phyloP scores from a whole-genome alignment of 1,140 invertebrate species.

The Brachionus asplanchnoidis region DNA sequence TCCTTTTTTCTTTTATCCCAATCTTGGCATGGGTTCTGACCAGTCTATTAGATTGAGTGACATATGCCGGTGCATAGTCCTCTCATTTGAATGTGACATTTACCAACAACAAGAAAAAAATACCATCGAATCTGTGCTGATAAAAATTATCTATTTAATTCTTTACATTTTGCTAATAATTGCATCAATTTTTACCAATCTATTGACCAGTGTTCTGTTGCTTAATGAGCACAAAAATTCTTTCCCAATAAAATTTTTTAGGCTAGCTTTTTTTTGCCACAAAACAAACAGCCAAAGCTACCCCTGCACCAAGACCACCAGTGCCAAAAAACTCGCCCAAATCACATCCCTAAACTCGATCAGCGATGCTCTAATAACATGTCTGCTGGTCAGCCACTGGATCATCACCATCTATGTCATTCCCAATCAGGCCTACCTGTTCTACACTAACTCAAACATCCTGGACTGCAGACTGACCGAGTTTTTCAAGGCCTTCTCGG shows the following conservation, averaged over 20 bases:
- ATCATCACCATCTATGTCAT: conserved; percentile 17
- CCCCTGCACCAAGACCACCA: background rate
- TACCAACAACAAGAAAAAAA: background rate
- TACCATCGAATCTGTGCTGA: background rate
- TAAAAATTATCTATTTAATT: conserved; percentile 4
- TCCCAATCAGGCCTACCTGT: conserved; percentile 20
- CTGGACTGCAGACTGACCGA: background rate
- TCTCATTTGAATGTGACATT: conserved; percentile 14
- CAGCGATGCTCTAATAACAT: background rate
- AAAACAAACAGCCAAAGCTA: background rate
- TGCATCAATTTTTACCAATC: background rate
- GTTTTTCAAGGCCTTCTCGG: conserved; percentile 35
- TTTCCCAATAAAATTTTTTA: background rate
- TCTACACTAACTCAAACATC: background rate
- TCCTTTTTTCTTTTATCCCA: background rate
- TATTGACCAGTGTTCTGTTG: background rate
- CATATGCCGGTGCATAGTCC: background rate
- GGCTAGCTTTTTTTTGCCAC: background rate
- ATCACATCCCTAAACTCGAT: conserved; percentile 21
- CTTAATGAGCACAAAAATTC: conserved; percentile 13
- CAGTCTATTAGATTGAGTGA: background rate
- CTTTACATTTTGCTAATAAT: background rate
- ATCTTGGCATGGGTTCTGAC: background rate
- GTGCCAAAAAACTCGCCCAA: background rate
- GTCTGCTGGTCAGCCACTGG: background rate